Base-by-base conservation (phyloP, 2,888 invertebrate genomes). In the Miltochrista miniata region DNA sequence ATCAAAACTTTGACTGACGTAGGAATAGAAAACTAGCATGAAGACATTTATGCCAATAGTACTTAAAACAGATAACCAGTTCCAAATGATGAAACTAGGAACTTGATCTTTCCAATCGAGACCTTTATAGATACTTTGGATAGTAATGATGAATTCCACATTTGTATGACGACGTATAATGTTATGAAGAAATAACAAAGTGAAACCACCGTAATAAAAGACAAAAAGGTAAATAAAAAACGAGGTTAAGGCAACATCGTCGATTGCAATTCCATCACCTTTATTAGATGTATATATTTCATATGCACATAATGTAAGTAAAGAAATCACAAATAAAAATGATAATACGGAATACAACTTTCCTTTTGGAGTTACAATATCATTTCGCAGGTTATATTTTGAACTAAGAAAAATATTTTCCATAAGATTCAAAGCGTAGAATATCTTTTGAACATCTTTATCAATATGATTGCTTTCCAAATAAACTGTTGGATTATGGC, bases 371-470 rank as follows among this genome's bases (percentile, higher is more conserved):
- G 50, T 61, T n/a, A 66, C 48, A 13, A 52, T 48, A 35, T 58
- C 37, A 42, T 61, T 40, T 34, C 39, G 24, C 14, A 61, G 29
- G 0, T 37, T 45, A 41, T 52, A 65, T 44, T 61, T 65, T 2
- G 64, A 48, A 7, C 45, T 42, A 0, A 67, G 12, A 9, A 61
- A 53, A 7, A 65, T 2, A 8, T 30, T 42, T 5, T 58, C 53
- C 35, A 47, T 31, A 0, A 56, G 24, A 48, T 67, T 51, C 4
- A 66, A 10, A 1, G 65, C 56, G 39, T 36, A 47, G 1, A 64
- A 34, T n/a, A 61, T 55, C 39, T 40, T 48, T 35, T 55, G 39
- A 0, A 64, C 24, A 7, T 58, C 54, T 47, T 51, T 55, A 5
- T 67, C 54, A 1, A 66, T 31, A 31, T 31, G 3, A 11, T 31